phyloP scores from a whole-genome alignment of 2,113 vertebrate species.

The Hippocampus zosterae region DNA sequence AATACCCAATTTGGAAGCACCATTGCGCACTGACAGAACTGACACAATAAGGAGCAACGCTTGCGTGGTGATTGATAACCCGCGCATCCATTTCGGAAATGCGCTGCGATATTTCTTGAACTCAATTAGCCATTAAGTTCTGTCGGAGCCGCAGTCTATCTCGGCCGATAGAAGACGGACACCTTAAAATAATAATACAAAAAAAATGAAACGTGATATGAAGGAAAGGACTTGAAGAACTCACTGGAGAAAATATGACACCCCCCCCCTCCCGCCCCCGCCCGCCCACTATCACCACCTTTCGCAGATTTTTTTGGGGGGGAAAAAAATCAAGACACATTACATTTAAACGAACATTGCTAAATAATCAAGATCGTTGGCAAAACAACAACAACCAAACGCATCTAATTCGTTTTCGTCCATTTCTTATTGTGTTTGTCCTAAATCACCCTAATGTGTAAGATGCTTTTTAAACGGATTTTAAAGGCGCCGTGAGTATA shows the following conservation, averaged over 20 bases:
- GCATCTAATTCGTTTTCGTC: not conserved
- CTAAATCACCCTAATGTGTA: not conserved
- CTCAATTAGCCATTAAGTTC: conserved; percentile 18
- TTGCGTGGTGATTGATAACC: conserved; percentile 3
- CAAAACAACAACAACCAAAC: not conserved
- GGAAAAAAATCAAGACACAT: not conserved
- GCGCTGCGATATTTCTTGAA: conserved; percentile 5
- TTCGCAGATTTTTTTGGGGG: no score
- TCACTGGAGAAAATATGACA: not conserved
- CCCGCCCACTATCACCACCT: no score
- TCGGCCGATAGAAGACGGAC: not conserved
- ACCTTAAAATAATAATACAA: not conserved
- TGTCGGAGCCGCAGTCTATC: not conserved
- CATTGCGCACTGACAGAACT: not conserved
- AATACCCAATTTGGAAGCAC: conserved; percentile 28
- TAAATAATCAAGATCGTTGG: not conserved
- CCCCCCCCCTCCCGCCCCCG: no score
- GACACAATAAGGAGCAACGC: conserved; percentile 14
- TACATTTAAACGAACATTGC: not conserved
- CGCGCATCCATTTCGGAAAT: conserved; percentile 19
- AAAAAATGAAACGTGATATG: not conserved
- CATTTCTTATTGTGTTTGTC: not conserved
- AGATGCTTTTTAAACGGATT: not conserved
- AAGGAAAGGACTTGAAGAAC: not conserved
- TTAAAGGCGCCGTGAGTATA: not conserved